Conservation (phyloP, 2,797 vertebrate genomes). For the Acanthis flammea region DNA sequence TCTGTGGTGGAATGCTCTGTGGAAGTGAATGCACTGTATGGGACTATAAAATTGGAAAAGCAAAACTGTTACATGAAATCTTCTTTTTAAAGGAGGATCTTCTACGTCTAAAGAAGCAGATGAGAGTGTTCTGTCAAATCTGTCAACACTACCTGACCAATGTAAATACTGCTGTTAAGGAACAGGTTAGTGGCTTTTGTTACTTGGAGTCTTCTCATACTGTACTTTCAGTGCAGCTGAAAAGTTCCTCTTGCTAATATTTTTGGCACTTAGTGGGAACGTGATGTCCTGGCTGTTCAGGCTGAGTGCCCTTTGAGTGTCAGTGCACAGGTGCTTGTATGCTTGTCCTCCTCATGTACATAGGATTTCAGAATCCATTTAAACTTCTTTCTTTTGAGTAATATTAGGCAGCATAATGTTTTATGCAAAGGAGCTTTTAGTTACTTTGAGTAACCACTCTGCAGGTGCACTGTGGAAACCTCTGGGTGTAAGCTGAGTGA, state of each 20-base stretch:
- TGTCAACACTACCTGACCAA: conserved; percentile 99
- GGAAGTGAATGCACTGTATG: background rate
- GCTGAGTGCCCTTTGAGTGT: background rate
- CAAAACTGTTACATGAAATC: background rate
- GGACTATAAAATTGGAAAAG: background rate
- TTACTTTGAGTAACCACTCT: background rate
- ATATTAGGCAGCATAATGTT: background rate
- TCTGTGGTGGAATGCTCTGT: background rate
- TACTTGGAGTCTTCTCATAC: background rate
- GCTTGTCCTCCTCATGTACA: background rate
- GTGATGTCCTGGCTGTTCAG: background rate
- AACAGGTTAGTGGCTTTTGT: conserved; percentile 84
- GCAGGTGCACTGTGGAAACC: background rate
- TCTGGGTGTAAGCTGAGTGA: background rate
- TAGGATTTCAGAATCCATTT: background rate
- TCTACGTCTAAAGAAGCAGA: conserved; percentile 94
- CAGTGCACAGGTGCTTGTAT: background rate
- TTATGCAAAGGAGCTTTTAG: background rate
- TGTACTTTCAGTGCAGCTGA: background rate
- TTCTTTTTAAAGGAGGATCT: conserved; percentile 87
- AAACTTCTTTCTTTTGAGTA: background rate
- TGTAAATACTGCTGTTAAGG: conserved; percentile 98
- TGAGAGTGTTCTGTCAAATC: conserved; percentile 98
- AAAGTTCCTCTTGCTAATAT: background rate
- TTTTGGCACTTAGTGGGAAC: background rate